Evolutionary conservation across 2,797 vertebrate species (phyloP), one percentile per base, ranked within the genome.

Genomic region (Sandelia bainsii): DNA sequence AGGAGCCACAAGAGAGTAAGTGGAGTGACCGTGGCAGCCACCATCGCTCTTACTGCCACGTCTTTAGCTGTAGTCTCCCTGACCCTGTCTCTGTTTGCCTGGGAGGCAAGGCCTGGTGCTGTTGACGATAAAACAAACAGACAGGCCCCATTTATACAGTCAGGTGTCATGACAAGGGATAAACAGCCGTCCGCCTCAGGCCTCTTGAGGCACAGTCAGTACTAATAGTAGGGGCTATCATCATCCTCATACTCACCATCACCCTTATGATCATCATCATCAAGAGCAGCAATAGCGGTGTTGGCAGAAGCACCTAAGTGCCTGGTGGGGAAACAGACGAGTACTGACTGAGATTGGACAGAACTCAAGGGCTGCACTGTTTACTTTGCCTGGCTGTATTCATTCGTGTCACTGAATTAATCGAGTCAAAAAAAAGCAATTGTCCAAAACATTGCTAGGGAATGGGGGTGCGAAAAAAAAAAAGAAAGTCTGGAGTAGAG

Each of bases 101-200:
- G 75, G 69, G 79, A 84, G 87, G 79, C 83, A 57, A 84, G 72
- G 84, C 81, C 85, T 23, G 68, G 58, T n/a, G 48, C 87, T 53
- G 74, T 58, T 87, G 91, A 93, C 71, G 68, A 93, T 93, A 93
- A 93, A 92, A 83, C 92, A 92, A 92, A 91, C 85, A 78, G 91
- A 91, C 89, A 88, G 73, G 82, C 68, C 66, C 84, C 91, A 89
- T 92, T 93, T 92, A 88, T 90, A 93, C 89, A 88, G 89, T 91
- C 91, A 92, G 91, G 91, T 93, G 89, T 94, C 91, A 92, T 84
- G 87, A 91, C 87, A 80, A 86, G 90, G 89, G 91, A 90, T 93
- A 91, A 93, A 91, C 80, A 87, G 85, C 77, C 69, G 1, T 57
- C 67, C 40, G 90, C 87, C 71, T 39, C 11, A 1, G 82, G 88